phyloP scores from a whole-genome alignment of 2,113 vertebrate genomes.

The Eulemur rufifrons region DNA sequence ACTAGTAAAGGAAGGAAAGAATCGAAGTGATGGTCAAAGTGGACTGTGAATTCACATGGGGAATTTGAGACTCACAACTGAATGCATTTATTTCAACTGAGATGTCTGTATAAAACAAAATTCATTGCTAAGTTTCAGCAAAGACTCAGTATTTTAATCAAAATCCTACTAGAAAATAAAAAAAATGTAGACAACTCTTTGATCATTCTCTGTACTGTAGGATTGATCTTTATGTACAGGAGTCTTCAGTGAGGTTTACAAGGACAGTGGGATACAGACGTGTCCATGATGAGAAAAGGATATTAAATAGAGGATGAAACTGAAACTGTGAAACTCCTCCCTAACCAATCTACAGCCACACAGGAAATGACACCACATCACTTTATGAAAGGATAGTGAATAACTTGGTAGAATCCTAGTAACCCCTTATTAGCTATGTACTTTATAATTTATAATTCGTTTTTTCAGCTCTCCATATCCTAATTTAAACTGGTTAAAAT shows the following conservation, averaged over 20 bases:
- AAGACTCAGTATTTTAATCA: conserved; percentile 7
- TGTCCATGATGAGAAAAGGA: not conserved
- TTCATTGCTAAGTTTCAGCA: not conserved
- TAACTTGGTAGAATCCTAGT: conserved; percentile 4
- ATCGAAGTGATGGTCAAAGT: not conserved
- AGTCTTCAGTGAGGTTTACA: not conserved
- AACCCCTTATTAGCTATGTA: not conserved
- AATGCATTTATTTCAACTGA: not conserved
- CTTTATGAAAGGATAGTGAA: conserved; percentile 29
- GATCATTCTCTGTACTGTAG: not conserved
- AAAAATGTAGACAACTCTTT: not conserved
- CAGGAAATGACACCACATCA: not conserved
- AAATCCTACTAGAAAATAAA: not conserved
- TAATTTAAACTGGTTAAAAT: conserved; percentile 34
- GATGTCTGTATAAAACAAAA: not conserved
- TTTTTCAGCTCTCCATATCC: not conserved
- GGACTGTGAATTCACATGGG: not conserved
- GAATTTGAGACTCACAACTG: not conserved
- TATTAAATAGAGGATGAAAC: not conserved
- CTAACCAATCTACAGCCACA: not conserved
- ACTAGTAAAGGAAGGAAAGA: not conserved
- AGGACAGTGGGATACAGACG: not conserved
- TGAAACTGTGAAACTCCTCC: not conserved
- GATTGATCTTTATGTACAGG: not conserved
- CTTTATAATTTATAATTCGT: conserved; percentile 16